Percentiles rank a stretch among this genome's conserved stretches.
Evolutionary conservation across 2,113 vertebrate species (phyloP).

Genomic region (Tetrax tetrax): DNA sequence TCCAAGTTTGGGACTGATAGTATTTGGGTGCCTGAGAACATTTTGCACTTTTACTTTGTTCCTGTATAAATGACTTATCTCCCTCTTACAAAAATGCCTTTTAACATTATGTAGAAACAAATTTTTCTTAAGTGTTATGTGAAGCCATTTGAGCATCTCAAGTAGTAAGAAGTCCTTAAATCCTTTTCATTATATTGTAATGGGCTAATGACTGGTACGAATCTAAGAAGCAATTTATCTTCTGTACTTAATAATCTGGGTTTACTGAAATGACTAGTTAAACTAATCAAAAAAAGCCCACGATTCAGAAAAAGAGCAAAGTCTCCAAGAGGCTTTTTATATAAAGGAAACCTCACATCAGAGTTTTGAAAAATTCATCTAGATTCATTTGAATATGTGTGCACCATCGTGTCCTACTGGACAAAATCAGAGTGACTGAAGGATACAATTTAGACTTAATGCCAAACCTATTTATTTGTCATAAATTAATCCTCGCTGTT

Average conservation of each 20-base stretch:
- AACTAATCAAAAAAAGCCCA: background rate
- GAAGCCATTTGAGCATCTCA: background rate
- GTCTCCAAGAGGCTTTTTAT: background rate
- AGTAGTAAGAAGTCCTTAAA: background rate
- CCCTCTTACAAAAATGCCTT: background rate
- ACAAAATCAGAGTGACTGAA: background rate
- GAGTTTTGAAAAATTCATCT: background rate
- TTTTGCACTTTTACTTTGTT: background rate
- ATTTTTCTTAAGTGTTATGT: background rate
- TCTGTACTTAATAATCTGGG: background rate
- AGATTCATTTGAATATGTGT: background rate
- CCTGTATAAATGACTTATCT: background rate
- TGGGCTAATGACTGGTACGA: background rate
- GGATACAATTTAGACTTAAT: background rate
- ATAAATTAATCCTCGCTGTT: background rate
- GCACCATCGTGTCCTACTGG: background rate
- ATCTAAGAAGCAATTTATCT: background rate
- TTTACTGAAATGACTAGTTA: background rate
- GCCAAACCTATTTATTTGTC: background rate
- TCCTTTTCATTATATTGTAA: background rate
- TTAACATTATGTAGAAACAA: background rate
- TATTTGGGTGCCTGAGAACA: background rate
- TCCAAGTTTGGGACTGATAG: background rate
- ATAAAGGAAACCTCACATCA: background rate
- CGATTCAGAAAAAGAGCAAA: background rate